These are phyloP conservation scores for Meda fulgida DNA, from an alignment of 2,797 vertebrate species.

Conservation along the genomic window DNA sequence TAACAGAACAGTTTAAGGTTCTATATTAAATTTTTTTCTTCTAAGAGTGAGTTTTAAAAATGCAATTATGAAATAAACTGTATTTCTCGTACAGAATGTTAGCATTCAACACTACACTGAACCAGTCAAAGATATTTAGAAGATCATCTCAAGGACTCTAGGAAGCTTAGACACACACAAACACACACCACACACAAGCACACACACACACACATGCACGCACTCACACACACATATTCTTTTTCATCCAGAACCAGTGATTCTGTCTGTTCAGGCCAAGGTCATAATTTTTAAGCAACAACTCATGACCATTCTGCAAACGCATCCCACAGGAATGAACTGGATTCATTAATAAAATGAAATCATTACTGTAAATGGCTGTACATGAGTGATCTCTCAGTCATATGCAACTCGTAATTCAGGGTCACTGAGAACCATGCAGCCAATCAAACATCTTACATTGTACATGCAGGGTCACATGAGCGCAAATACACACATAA, in stretches of 20 bases:
- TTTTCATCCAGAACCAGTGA: background rate
- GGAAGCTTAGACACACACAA: background rate
- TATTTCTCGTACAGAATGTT: background rate
- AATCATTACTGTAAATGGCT: background rate
- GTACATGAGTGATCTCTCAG: background rate
- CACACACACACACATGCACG: too few species aligned
- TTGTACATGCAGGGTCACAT: background rate
- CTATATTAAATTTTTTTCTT: background rate
- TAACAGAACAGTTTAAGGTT: background rate
- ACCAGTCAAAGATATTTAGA: background rate
- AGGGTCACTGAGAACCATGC: background rate
- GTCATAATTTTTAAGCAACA: background rate
- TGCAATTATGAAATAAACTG: background rate
- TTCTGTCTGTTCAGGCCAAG: background rate
- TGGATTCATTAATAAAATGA: background rate
- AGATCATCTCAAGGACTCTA: background rate
- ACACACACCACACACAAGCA: too few species aligned
- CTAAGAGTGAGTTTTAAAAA: background rate
- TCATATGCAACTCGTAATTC: background rate
- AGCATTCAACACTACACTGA: background rate
- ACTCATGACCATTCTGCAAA: background rate
- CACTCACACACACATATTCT: background rate
- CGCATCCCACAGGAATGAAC: background rate
- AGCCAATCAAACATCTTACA: background rate
- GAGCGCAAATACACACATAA: background rate